Conservation (phyloP, 2,797 vertebrate species). For the Hydrophis major region DNA sequence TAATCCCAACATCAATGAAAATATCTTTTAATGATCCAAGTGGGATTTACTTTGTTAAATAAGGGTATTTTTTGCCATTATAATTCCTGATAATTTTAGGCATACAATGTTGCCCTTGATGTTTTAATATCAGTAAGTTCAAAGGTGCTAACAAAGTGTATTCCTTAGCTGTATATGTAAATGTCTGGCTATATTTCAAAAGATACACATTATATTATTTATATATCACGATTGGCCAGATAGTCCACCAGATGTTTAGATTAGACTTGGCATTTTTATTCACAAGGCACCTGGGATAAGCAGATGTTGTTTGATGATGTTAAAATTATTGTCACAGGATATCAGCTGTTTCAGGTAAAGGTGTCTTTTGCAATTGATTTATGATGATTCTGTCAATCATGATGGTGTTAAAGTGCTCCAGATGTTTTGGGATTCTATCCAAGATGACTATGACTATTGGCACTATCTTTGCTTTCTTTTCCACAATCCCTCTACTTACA, state of each 20-base stretch:
- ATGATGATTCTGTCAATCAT: neutral
- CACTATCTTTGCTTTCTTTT: neutral
- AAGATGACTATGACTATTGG: neutral
- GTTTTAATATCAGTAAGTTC: neutral
- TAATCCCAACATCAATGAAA: neutral
- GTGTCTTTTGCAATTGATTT: neutral
- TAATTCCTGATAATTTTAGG: neutral
- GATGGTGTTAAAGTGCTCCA: neutral
- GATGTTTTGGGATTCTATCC: neutral
- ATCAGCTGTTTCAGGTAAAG: neutral
- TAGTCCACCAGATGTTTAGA: neutral
- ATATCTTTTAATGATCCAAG: accelerated
- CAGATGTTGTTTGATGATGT: neutral
- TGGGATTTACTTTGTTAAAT: neutral
- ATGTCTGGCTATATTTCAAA: neutral
- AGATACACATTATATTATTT: neutral
- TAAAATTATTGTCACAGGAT: neutral
- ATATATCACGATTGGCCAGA: neutral
- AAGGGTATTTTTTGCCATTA: neutral
- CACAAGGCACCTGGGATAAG: neutral
- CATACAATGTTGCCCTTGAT: neutral
- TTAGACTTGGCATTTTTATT: neutral
- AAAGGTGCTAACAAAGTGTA: neutral
- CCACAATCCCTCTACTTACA: neutral
- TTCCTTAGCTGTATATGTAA: conserved; percentile 20